These are phyloP conservation scores for Blera fallax DNA, from an alignment of 2,888 invertebrate species.

Conservation along the genomic window DNA sequence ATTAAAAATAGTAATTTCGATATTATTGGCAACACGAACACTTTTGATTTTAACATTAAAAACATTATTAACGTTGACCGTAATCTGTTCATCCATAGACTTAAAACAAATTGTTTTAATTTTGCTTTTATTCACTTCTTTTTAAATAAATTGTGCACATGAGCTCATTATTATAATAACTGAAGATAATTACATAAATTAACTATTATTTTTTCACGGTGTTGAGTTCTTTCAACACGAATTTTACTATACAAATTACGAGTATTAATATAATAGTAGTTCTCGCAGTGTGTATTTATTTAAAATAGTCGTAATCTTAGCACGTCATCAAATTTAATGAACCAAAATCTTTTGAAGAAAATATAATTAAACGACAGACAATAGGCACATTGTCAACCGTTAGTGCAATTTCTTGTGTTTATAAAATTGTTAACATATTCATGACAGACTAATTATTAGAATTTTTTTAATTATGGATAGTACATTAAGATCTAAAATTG, in stretches of 20 bases:
- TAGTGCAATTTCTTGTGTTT: not conserved
- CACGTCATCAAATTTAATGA: slow-evolving; percentile 67
- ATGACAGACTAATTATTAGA: not conserved
- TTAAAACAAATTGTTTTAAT: slow-evolving; percentile 6
- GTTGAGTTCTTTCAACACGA: slow-evolving; percentile 28
- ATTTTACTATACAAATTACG: not conserved
- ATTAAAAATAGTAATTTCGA: no score
- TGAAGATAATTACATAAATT: slow-evolving; percentile 33
- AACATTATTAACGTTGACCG: slow-evolving; percentile 14
- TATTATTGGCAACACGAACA: no score
- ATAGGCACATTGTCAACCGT: slow-evolving; percentile 7
- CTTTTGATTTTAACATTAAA: not conserved
- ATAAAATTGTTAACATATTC: not conserved
- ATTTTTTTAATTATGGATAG: not conserved
- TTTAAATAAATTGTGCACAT: slow-evolving; percentile 10
- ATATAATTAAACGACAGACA: not conserved
- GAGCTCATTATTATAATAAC: not conserved
- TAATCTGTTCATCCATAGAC: not conserved
- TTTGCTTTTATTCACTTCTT: not conserved
- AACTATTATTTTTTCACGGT: slow-evolving; percentile 39
- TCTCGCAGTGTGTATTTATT: not conserved
- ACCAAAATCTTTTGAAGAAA: not conserved
- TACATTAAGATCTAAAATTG: no score
- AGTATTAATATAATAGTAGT: slow-evolving; percentile 2
- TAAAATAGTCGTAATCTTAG: slow-evolving; percentile 56